Evolutionary conservation across 2,797 vertebrate genomes (phyloP).

Genomic region (Petrocephalus schoutedeni): DNA sequence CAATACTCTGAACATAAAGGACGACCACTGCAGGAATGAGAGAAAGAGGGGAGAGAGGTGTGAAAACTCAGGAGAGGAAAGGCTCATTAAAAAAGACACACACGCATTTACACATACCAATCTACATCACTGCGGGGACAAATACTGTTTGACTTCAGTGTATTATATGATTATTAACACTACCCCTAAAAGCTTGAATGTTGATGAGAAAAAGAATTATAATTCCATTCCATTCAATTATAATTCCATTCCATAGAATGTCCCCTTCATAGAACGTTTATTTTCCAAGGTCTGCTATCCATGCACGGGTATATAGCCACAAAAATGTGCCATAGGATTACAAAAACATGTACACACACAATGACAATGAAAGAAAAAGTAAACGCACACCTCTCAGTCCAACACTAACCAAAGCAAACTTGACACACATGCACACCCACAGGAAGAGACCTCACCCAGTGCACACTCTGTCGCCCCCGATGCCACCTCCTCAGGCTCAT

Average conservation of each 20-base stretch:
- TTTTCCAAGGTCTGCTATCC: neutral
- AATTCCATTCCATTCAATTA: neutral
- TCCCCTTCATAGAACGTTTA: neutral
- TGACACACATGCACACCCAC: neutral
- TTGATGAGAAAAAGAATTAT: neutral
- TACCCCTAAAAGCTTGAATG: neutral
- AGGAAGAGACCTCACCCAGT: neutral
- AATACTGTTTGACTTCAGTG: neutral
- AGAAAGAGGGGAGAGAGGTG: neutral
- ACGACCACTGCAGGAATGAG: slow-evolving; percentile 72
- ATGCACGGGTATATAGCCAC: neutral
- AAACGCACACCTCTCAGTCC: neutral
- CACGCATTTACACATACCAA: neutral
- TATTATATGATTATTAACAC: neutral
- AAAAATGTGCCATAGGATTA: neutral
- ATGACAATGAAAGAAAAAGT: neutral
- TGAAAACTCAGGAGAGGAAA: neutral
- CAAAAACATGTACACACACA: neutral
- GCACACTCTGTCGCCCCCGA: neutral
- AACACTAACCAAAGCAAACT: neutral
- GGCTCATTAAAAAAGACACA: neutral
- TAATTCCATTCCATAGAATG: no score
- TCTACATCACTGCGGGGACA: neutral
- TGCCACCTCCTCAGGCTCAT: neutral
- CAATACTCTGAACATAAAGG: slow-evolving; percentile 75